Conservation (phyloP, 1,140 invertebrate genomes). For the Branchinecta lindahli region DNA sequence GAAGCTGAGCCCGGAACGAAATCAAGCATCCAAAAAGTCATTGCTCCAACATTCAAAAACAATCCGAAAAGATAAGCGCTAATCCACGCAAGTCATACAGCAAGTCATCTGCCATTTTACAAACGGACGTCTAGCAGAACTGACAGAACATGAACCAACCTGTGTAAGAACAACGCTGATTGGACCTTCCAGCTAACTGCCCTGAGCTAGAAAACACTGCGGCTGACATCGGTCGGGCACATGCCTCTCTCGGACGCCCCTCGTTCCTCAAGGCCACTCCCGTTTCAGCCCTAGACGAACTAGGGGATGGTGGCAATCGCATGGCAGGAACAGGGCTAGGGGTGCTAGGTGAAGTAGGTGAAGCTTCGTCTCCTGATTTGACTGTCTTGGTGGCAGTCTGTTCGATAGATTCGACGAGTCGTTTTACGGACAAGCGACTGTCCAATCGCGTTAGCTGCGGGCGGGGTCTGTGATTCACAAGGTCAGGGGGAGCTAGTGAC, state of each 20-base stretch:
- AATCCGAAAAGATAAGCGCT: no score
- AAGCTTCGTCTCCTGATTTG: conserved; percentile 40
- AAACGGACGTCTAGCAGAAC: no score
- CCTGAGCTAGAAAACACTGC: background rate
- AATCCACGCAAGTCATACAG: no score
- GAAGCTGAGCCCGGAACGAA: no score
- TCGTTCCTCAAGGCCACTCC: background rate
- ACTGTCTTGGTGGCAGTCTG: conserved; percentile 60
- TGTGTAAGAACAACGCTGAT: background rate
- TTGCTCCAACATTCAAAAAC: no score
- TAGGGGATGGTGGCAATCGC: background rate
- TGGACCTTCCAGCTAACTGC: background rate
- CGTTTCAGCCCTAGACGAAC: background rate
- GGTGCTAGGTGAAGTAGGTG: background rate
- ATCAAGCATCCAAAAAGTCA: no score
- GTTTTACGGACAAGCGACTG: conserved; percentile 67
- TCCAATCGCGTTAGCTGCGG: conserved; percentile 43
- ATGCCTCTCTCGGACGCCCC: background rate
- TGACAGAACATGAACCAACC: background rate
- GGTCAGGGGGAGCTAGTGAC: background rate
- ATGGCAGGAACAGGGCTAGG: background rate
- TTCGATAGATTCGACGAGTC: conserved; percentile 75
- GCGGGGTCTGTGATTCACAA: background rate
- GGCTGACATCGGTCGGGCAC: background rate
- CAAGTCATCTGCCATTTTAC: no score